phyloP scores from a whole-genome alignment of 37 sponge, comb jelly and placozoan species.

The Ianthella basta region DNA sequence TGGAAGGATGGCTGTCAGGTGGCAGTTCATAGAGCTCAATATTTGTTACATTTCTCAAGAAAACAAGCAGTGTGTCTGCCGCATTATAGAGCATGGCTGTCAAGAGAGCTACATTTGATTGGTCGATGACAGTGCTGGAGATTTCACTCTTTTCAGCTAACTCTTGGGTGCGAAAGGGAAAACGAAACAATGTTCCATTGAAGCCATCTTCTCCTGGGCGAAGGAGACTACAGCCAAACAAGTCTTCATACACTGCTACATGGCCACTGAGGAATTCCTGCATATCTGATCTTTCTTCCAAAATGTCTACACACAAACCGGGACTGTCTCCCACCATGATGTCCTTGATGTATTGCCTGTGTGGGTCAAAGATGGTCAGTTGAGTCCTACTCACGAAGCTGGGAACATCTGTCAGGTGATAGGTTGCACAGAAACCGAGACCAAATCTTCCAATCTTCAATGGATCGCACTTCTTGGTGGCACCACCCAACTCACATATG shows the following conservation, averaged over 20 bases:
- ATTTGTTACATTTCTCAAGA: conserved; percentile 48
- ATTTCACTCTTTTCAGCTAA: conserved; percentile 53
- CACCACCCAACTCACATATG: conserved; percentile 74
- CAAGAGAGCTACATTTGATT: conserved; percentile 36
- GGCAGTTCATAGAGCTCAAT: conserved; percentile 48
- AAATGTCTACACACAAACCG: conserved; percentile 61
- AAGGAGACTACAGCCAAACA: conserved; percentile 45
- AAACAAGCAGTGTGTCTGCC: conserved; percentile 54
- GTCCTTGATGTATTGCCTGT: conserved; percentile 60
- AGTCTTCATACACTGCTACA: conserved; percentile 43
- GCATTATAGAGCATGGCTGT: conserved; percentile 37
- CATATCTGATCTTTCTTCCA: neutral
- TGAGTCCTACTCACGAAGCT: conserved; percentile 73
- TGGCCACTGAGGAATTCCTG: conserved; percentile 54
- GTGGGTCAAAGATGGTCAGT: conserved; percentile 84
- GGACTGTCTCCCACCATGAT: conserved; percentile 45
- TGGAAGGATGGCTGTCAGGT: neutral
- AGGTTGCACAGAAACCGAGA: conserved; percentile 79
- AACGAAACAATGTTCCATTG: conserved; percentile 73
- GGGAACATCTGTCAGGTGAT: conserved; percentile 82
- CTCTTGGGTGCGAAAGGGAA: conserved; percentile 61
- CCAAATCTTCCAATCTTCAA: conserved; percentile 85
- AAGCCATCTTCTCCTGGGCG: conserved; percentile 18
- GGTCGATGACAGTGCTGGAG: conserved; percentile 35
- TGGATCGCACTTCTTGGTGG: conserved; percentile 66